Conservation (phyloP, 2,113 vertebrate genomes). For the Apteryx mantelli region DNA sequence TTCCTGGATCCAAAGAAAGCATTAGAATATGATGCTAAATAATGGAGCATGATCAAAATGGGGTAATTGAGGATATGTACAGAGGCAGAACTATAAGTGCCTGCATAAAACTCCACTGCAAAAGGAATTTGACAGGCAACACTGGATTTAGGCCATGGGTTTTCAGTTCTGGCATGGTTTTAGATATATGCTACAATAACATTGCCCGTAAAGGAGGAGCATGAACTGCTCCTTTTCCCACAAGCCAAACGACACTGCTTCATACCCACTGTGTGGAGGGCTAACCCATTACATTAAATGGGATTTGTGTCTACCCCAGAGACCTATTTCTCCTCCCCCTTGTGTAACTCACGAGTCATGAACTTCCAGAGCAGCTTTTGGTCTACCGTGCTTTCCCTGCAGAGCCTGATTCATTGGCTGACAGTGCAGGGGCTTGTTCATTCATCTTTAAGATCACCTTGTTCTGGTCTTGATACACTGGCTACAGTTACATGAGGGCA, state of each 20-base stretch:
- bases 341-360: not conserved
- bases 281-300: not conserved
- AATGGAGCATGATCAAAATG: not conserved
- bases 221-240: fast-evolving
- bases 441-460: not conserved
- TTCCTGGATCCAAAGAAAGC: not conserved
- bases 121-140: not conserved
- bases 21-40: not conserved
- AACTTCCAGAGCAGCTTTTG: not conserved
- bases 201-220: not conserved
- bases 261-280: not conserved
- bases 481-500: not conserved
- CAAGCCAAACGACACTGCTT: not conserved
- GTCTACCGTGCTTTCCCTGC: not conserved
- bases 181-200: not conserved
- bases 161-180: not conserved
- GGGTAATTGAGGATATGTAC: not conserved
- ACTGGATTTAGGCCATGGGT: fast-evolving
- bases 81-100: not conserved
- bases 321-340: not conserved
- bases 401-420: not conserved
- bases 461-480: not conserved
- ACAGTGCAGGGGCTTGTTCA: not conserved
- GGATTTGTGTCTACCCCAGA: not conserved
- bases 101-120: not conserved